Base-by-base conservation (phyloP, 2,113 vertebrate species). In the Delphinapterus leucas region DNA sequence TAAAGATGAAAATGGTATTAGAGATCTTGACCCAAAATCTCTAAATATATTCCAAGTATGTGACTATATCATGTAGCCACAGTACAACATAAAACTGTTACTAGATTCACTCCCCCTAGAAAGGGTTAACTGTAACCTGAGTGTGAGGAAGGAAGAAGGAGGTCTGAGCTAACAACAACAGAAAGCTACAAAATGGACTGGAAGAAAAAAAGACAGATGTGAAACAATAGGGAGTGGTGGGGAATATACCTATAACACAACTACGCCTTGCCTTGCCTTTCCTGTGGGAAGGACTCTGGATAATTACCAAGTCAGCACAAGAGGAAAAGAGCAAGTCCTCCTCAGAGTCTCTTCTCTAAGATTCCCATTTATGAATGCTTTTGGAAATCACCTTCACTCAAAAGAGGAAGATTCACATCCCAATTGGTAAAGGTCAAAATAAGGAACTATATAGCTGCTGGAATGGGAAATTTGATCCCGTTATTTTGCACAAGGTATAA, bases 381-480 rank as follows among this genome's bases (percentile, higher is more conserved):
- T 80, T 91, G 96, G 97, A 97, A 97, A 97, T 92, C 79, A 96
- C 95, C 93, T 97, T 94, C 77, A 63, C 79, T 93, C 53, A 96
- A 90, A 97, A 97, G 93, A 95, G 97, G 97, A 98, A 96, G 92
- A 93, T 47, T 97, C 93, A 98, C 82, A 97, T 97, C 93, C 91
- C 68, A 53, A 28, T 93, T 70, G 70, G 86, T 97, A 92, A 94
- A 95, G 84, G 63, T 96, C 33, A 95, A 96, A 96, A 94, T 55
- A 73, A 85, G 81, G 88, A 97, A 96, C 67, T 93, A 36, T 20
- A 96, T 1, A 87, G 80, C 44, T 94, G 53, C 4, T 91, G 65
- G 73, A 86, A 79, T 88, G 60, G 95, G 65, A 97, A 90, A 81
- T 11, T 44, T 61, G 53, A 90, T 93, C 15, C 58, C 79, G 77